Percentiles rank a stretch among this genome's conserved stretches.
phyloP scores from a whole-genome alignment of 2,888 invertebrate genomes.

The Crossocerus cetratus region DNA sequence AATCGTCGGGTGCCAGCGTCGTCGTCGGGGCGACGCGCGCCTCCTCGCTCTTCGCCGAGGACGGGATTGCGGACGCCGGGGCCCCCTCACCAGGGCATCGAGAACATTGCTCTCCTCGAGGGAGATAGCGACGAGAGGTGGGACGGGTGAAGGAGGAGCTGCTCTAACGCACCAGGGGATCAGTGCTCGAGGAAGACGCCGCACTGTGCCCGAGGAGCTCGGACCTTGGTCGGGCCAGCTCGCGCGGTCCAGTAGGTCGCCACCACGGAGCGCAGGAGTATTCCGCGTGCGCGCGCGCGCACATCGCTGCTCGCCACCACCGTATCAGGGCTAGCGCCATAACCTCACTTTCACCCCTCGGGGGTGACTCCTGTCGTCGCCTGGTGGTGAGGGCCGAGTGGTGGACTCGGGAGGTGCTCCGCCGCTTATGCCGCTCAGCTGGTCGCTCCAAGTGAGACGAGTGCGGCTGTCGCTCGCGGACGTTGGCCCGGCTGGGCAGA shows the following conservation, averaged over 20 bases:
- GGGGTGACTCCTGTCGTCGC: neutral
- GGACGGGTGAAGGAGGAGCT: neutral
- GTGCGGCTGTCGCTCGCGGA: no score
- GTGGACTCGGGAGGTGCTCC: no score
- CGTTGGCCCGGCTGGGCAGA: no score
- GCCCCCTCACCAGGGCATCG: neutral
- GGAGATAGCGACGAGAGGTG: neutral
- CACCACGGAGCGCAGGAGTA: slow-evolving; percentile 40
- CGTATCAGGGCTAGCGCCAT: slow-evolving; percentile 36
- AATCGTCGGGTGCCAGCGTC: slow-evolving; percentile 46
- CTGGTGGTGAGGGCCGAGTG: neutral
- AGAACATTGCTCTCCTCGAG: no score
- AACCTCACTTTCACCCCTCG: slow-evolving; percentile 45
- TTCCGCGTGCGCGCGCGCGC: slow-evolving; percentile 45
- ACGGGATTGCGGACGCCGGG: neutral
- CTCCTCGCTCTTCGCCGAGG: neutral
- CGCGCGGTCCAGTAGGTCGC: slow-evolving; percentile 25
- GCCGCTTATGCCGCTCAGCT: no score
- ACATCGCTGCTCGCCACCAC: slow-evolving; percentile 39
- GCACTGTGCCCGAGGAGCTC: neutral
- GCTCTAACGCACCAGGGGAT: slow-evolving; percentile 1
- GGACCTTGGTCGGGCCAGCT: slow-evolving; percentile 12
- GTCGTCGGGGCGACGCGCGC: slow-evolving; percentile 24
- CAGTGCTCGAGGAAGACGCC: neutral
- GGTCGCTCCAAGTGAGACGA: no score